Percentiles rank a stretch among this genome's conserved stretches.
These are phyloP conservation scores for Leptopilina clavipes DNA, from an alignment of 1,140 invertebrate species.

Conservation along the genomic window DNA sequence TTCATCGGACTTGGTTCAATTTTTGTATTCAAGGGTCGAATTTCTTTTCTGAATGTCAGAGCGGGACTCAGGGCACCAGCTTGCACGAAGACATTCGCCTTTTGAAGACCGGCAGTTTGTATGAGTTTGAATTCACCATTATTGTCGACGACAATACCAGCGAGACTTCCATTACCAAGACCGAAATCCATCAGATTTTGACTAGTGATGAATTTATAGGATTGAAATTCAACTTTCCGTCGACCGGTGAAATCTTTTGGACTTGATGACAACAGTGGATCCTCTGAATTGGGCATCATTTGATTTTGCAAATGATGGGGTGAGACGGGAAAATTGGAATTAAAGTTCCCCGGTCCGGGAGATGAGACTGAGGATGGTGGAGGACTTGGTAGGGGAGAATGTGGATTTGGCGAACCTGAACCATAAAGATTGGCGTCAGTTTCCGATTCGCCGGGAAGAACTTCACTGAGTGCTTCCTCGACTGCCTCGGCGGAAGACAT, in stretches of 20 bases:
- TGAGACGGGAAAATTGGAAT: constrained; percentile 73
- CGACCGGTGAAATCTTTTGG: constrained; percentile 83
- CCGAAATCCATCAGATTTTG: constrained; percentile 78
- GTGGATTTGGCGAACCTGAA: constrained; percentile 75
- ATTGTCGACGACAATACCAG: constrained; percentile 79
- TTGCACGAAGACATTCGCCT: constrained; percentile 75
- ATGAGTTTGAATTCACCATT: constrained; percentile 81
- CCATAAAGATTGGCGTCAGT: constrained; percentile 78
- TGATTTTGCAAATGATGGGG: constrained; percentile 80
- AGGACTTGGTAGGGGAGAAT: constrained; percentile 79
- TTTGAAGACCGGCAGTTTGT: constrained; percentile 74
- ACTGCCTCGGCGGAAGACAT: constrained; percentile 90
- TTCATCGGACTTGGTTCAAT: constrained; percentile 56
- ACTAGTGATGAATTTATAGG: constrained; percentile 78
- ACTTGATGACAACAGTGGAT: constrained; percentile 86
- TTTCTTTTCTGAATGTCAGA: constrained; percentile 69
- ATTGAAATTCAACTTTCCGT: constrained; percentile 79
- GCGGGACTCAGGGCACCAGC: constrained; percentile 67
- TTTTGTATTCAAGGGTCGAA: constrained; percentile 65
- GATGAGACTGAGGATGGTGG: constrained; percentile 76
- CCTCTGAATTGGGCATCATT: constrained; percentile 90
- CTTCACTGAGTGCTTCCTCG: constrained; percentile 87
- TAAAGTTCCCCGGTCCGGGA: constrained; percentile 74
- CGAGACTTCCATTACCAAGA: constrained; percentile 76
- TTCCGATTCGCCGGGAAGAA: constrained; percentile 84